Percentiles rank a stretch among this genome's conserved stretches.
Conservation (phyloP, 2,797 vertebrate species). For the Nannoperca australis region DNA sequence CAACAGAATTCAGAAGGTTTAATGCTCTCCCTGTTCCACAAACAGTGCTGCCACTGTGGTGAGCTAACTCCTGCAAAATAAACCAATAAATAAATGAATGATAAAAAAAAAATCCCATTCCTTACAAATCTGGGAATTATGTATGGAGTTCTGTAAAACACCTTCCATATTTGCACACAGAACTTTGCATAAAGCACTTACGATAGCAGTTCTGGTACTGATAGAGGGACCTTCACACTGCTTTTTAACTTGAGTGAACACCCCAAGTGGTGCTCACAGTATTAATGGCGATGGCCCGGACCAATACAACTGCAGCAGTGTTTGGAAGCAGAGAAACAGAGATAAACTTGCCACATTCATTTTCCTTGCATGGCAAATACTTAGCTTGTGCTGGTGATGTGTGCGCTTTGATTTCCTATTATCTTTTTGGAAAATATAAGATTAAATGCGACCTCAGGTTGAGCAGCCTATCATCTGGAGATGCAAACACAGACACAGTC, state of each 20-base stretch:
- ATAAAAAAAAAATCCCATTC: constrained; percentile 22
- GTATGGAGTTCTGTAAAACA: constrained; percentile 41
- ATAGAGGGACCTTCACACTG: constrained; percentile 52
- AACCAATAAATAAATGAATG: constrained; percentile 58
- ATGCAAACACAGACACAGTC: constrained; percentile 50
- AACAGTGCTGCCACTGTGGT: constrained; percentile 46
- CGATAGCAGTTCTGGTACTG: constrained; percentile 36
- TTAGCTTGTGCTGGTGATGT: constrained; percentile 38
- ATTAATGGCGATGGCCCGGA: constrained; percentile 58
- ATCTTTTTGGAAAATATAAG: constrained; percentile 65
- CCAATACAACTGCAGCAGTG: constrained; percentile 54
- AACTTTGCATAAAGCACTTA: constrained; percentile 28
- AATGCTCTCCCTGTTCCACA: constrained; percentile 66
- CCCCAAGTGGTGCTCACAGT: constrained; percentile 43
- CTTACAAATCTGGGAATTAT: constrained; percentile 36
- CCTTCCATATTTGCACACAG: constrained; percentile 49
- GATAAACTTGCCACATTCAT: constrained; percentile 71
- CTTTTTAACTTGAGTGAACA: constrained; percentile 64
- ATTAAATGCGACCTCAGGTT: constrained; percentile 61
- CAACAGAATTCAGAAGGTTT: constrained; percentile 71
- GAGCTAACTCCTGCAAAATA: constrained; percentile 47
- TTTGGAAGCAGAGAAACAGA: constrained; percentile 58
- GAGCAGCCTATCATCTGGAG: constrained; percentile 46
- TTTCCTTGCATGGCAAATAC: constrained; percentile 65
- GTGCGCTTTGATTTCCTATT: constrained; percentile 63